phyloP scores from a whole-genome alignment of 1,140 invertebrate species.

The Antheraea pernyi region DNA sequence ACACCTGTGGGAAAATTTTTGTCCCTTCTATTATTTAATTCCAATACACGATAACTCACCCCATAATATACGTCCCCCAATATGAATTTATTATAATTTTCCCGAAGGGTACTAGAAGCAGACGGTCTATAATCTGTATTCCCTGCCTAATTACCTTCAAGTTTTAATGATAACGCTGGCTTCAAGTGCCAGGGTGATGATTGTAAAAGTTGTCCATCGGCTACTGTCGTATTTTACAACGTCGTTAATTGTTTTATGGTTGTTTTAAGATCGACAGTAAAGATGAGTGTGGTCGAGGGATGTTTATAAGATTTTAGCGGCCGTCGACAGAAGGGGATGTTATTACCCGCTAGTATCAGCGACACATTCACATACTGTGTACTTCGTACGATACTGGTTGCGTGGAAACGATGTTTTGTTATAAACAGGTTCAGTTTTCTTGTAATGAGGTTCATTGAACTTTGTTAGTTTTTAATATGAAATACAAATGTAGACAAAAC shows the following conservation, averaged over 20 bases:
- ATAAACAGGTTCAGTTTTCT: no score
- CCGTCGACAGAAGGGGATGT: conserved; percentile 7
- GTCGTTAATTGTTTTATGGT: conserved; percentile 70
- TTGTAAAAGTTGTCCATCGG: conserved; percentile 38
- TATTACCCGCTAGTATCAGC: conserved; percentile 1
- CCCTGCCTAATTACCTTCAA: conserved; percentile 20
- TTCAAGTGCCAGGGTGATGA: conserved; percentile 51
- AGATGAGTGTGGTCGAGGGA: conserved; percentile 61
- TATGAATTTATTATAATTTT: not conserved
- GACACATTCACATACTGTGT: not conserved
- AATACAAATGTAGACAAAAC: no score
- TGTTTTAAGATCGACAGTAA: conserved; percentile 59
- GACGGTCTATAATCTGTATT: conserved; percentile 25
- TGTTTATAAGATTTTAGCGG: conserved; percentile 48
- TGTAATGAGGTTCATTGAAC: no score
- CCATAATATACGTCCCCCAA: not conserved
- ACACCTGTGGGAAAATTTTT: conserved; percentile 24
- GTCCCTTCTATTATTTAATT: conserved; percentile 18
- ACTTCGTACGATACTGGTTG: no score
- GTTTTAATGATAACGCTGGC: conserved; percentile 35
- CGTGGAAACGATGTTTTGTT: no score
- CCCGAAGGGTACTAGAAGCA: conserved; percentile 33
- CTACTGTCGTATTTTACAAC: conserved; percentile 61
- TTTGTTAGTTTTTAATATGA: no score
- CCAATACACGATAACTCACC: conserved; percentile 17